Conservation (phyloP, 2,888 invertebrate genomes). For the Morinoia aosen region DNA sequence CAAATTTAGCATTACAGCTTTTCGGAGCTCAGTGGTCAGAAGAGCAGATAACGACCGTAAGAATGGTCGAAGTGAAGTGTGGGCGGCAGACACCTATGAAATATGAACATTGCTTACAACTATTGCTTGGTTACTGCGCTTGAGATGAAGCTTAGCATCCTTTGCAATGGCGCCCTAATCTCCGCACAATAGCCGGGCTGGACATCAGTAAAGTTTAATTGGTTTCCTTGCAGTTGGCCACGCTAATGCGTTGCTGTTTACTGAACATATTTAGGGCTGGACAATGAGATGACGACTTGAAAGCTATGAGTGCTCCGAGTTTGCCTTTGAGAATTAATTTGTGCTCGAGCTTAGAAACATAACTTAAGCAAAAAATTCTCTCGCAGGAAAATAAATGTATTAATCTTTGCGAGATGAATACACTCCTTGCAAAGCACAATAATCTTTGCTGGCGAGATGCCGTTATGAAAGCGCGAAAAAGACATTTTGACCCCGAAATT, state of each 20-base stretch:
- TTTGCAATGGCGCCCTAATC: background rate
- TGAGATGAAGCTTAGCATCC: constrained; percentile 25
- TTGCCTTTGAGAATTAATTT: background rate
- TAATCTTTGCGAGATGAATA: background rate
- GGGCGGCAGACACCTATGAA: constrained; percentile 24
- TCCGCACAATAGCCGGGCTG: background rate
- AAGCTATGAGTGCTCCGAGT: background rate
- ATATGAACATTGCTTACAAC: constrained; percentile 32
- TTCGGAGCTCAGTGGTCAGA: constrained; percentile 39
- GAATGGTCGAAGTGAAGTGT: constrained; percentile 43
- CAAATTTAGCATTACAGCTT: constrained; percentile 46
- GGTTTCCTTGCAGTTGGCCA: constrained; percentile 25
- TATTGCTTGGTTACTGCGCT: constrained; percentile 23
- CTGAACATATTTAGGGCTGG: background rate
- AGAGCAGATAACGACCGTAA: constrained; percentile 42
- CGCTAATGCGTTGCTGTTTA: constrained; percentile 6
- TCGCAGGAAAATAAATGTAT: background rate
- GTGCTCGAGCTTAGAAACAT: background rate
- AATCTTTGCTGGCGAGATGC: background rate
- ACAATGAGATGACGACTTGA: background rate
- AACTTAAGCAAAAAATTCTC: background rate
- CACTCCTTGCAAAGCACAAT: background rate
- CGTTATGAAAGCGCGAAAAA: background rate
- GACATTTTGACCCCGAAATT: background rate
- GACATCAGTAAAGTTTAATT: constrained; percentile 36